These are phyloP conservation scores for Globia sparganii DNA, from an alignment of 2,888 invertebrate species.

Conservation along the genomic window DNA sequence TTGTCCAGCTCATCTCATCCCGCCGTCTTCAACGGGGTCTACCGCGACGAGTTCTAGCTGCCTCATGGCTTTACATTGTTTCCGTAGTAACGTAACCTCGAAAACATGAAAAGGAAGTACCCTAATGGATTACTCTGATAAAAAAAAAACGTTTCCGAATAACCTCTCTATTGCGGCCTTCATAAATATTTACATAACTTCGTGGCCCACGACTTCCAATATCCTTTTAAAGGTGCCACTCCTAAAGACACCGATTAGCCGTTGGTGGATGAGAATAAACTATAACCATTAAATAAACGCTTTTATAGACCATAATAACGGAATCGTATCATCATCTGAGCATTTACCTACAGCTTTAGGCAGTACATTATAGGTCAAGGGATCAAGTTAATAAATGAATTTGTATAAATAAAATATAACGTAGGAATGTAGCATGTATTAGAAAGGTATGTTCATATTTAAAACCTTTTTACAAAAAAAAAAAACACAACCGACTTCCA, in stretches of 20 bases:
- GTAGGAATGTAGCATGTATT: too few relatives aligned
- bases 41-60: neutral
- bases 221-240: constrained; percentile 39
- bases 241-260: constrained; percentile 45
- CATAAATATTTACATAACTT: constrained; percentile 10
- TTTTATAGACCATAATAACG: constrained; percentile 25
- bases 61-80: too few relatives aligned
- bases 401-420: neutral
- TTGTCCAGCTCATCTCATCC: neutral
- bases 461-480: too few relatives aligned
- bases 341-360: neutral
- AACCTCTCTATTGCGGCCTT: constrained; percentile 12
- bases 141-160: constrained; percentile 8
- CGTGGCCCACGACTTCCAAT: constrained; percentile 11
- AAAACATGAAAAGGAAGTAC: constrained; percentile 11
- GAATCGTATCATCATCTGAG: neutral
- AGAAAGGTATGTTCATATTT: too few relatives aligned
- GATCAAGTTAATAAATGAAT: neutral
- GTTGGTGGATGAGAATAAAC: constrained; percentile 28
- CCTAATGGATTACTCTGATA: constrained; percentile 10
- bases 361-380: neutral
- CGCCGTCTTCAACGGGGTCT: neutral
- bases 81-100: neutral
- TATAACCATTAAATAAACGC: constrained; percentile 20
- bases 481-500: too few relatives aligned